Percentiles rank a stretch among this genome's conserved stretches.
These are phyloP conservation scores for Zygaena filipendulae DNA, from an alignment of 2,888 invertebrate species.

Conservation along the genomic window DNA sequence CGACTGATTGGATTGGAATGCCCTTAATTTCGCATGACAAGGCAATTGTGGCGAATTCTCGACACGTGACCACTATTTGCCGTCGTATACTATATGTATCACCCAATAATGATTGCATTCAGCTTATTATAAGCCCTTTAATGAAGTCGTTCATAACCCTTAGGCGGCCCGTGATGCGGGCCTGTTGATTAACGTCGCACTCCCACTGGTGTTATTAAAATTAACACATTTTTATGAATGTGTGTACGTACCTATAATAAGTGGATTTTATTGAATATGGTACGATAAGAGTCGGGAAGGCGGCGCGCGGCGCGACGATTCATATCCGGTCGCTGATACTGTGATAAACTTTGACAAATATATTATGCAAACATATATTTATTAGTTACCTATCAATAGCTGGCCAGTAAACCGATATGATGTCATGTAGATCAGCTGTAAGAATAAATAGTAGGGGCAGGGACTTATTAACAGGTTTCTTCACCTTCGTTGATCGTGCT, in stretches of 20 bases:
- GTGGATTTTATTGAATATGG: slow-evolving; percentile 26
- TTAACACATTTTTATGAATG: slow-evolving; percentile 21
- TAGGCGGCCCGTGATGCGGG: slow-evolving; percentile 51
- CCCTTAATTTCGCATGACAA: slow-evolving; percentile 35
- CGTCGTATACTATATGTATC: slow-evolving; percentile 45
- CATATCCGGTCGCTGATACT: slow-evolving; percentile 42
- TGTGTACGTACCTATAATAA: slow-evolving; percentile 10
- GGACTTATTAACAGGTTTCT: no score
- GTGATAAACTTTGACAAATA: slow-evolving; percentile 38
- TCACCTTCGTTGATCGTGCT: no score
- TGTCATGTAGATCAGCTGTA: no score
- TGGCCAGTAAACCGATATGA: no score
- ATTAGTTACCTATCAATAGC: no score
- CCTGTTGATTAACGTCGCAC: slow-evolving; percentile 21
- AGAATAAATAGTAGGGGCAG: no score
- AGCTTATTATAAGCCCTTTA: slow-evolving; percentile 49
- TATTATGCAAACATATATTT: slow-evolving; percentile 32
- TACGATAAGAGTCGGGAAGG: slow-evolving; percentile 43
- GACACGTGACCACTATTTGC: slow-evolving; percentile 63
- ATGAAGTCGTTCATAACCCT: slow-evolving; percentile 40
- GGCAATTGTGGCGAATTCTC: slow-evolving; percentile 53
- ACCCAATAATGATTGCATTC: slow-evolving; percentile 42
- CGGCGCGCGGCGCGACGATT: slow-evolving; percentile 37
- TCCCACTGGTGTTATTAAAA: not conserved
- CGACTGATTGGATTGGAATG: slow-evolving; percentile 35